Percentiles rank a stretch among this genome's conserved stretches.
These are phyloP conservation scores for Zhuqinia jingwanae DNA, from an alignment of 2,888 invertebrate genomes.

Conservation along the genomic window DNA sequence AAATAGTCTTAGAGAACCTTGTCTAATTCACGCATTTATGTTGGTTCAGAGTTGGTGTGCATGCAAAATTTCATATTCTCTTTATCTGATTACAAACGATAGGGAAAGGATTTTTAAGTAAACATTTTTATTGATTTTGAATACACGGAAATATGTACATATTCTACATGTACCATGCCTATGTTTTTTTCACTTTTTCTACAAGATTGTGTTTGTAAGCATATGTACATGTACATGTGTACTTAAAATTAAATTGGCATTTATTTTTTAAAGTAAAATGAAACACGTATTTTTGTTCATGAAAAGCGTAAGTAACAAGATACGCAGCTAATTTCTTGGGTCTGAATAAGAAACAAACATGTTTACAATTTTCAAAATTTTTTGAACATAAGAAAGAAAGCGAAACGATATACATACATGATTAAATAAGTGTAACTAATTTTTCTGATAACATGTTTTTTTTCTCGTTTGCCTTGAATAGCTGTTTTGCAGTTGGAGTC, in stretches of 20 bases:
- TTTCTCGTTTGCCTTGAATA: conserved; percentile 79
- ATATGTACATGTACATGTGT: neutral
- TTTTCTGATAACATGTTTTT: conserved; percentile 47
- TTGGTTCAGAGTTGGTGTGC: neutral
- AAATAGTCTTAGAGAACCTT: neutral
- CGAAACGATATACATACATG: conserved; percentile 40
- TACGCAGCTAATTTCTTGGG: neutral
- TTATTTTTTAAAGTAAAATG: neutral
- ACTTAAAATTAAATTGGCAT: too few species aligned
- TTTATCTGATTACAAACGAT: conserved; percentile 65
- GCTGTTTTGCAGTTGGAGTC: conserved; percentile 82
- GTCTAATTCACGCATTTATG: conserved; percentile 17
- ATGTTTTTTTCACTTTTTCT: too few species aligned
- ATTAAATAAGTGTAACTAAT: conserved; percentile 42
- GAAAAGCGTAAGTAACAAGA: conserved; percentile 43
- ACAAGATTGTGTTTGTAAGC: too few species aligned
- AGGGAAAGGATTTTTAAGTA: conserved; percentile 59
- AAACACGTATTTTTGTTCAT: conserved; percentile 11
- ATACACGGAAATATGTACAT: conserved; percentile 20
- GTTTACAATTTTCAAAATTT: conserved; percentile 11
- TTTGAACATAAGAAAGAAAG: conserved; percentile 52
- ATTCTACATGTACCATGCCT: too few species aligned
- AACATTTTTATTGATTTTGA: conserved; percentile 42
- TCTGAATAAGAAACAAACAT: neutral
- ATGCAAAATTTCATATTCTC: neutral